Percentiles rank a stretch among this genome's conserved stretches.
phyloP scores from a whole-genome alignment of 1,140 invertebrate genomes.

The Babylonia areolata region DNA sequence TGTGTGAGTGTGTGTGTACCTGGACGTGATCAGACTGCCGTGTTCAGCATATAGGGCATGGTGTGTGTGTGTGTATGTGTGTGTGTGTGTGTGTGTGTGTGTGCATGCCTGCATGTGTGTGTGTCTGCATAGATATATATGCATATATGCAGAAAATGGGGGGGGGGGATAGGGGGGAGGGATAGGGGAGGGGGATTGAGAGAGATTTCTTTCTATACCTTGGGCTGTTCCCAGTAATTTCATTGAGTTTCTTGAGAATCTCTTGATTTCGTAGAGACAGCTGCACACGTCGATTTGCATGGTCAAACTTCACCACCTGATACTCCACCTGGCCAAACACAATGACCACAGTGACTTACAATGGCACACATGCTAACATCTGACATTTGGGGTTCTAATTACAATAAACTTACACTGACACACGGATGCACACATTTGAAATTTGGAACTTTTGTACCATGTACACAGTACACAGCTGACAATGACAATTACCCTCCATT shows the following conservation, averaged over 20 bases:
- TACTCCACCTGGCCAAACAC: background rate
- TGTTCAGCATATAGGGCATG: too few relatives aligned
- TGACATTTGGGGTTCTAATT: too few relatives aligned
- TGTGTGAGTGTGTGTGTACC: too few relatives aligned
- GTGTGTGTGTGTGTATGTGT: too few relatives aligned
- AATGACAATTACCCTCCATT: too few relatives aligned
- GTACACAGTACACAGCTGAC: too few relatives aligned
- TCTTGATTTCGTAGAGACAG: background rate
- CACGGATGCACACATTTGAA: too few relatives aligned
- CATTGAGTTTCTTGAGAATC: background rate
- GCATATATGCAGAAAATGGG: background rate
- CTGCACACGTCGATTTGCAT: background rate
- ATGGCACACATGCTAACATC: too few relatives aligned
- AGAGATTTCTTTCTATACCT: background rate
- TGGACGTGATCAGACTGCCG: too few relatives aligned
- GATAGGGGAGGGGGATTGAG: background rate
- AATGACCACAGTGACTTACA: too few relatives aligned
- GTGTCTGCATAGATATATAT: background rate
- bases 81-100: background rate
- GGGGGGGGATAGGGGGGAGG: background rate
- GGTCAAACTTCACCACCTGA: background rate
- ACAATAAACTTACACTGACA: too few relatives aligned
- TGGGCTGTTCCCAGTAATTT: background rate
- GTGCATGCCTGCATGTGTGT: background rate
- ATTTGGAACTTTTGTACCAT: too few relatives aligned